Evolutionary conservation across 1,140 invertebrate genomes (phyloP), one percentile per base, ranked within the genome.

Genomic region (Dryas iulia): DNA sequence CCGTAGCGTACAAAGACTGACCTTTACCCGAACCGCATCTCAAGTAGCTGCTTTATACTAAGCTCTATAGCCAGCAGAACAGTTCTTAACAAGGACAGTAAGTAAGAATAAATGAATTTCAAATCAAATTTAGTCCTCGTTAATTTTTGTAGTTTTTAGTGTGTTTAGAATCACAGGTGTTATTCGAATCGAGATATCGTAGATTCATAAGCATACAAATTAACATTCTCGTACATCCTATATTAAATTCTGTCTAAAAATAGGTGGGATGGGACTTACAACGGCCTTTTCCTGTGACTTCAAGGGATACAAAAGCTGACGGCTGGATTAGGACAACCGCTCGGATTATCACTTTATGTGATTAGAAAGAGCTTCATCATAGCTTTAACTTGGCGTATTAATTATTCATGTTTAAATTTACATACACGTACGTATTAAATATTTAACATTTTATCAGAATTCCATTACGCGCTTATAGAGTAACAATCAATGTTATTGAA

Each of bases 1-100:
- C 23, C 24, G 11, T 21, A 25, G 3, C 23, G 23, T 25, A 54
- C 24, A 54, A 54, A 54, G 53, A 54, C 53, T 25, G 53, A 54
- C 53, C 53, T 54, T 54, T 54, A 25, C 53, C 53, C 53, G 53
- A 6, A 25, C 23, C 0, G 53, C 53, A 54, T 54, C 53, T 54
- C 53, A 54, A 54, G 53, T 54, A 54, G 21, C 53, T 47, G 14
- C 35, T 47, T 18, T 47, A 47, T 47, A 47, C 35, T 47, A 47
- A 47, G 35, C 35, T 47, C 35, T 47, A 47, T 18, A 47, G 14
- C 14, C 14, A 47, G 35, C 35, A 47, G 35, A 47, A 47, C 35
- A 6, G 35, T 47, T 47, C 35, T 47, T 47, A 47, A 47, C 35
- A 47, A 47, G 14, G 35, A 47, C 35, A 47, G 14, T 47, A 7